These are phyloP conservation scores for Apodemia duryi DNA, from an alignment of 2,888 invertebrate genomes.

Conservation along the genomic window DNA sequence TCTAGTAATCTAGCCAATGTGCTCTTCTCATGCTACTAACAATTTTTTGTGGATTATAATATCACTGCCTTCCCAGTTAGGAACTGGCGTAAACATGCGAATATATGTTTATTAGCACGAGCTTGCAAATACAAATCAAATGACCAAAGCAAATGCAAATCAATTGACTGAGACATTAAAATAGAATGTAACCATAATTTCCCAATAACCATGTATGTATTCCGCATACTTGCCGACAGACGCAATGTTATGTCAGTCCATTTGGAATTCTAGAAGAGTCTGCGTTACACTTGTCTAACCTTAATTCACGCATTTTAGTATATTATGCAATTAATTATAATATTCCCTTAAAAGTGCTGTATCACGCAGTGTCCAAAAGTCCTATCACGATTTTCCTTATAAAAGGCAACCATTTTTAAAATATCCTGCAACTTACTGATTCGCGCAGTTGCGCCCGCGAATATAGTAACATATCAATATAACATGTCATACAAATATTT, in stretches of 20 bases:
- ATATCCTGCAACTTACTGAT: too few relatives aligned
- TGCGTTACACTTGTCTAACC: slow-evolving; percentile 14
- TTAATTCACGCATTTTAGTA: slow-evolving; percentile 6
- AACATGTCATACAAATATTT: too few relatives aligned
- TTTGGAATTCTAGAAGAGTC: slow-evolving; percentile 1
- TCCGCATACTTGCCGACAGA: slow-evolving; percentile 8
- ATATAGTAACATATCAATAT: too few relatives aligned
- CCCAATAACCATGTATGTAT: slow-evolving; percentile 5
- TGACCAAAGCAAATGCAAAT: slow-evolving; percentile 7
- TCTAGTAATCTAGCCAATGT: too few relatives aligned
- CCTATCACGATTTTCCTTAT: neutral
- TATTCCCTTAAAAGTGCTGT: slow-evolving; percentile 2
- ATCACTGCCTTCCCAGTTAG: too few relatives aligned
- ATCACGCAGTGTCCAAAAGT: neutral
- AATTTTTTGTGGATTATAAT: too few relatives aligned
- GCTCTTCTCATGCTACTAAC: too few relatives aligned
- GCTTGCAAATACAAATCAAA: neutral
- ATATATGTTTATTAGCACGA: neutral
- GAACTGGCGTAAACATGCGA: neutral
- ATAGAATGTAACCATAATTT: neutral
- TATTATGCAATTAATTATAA: slow-evolving; percentile 13
- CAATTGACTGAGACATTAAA: neutral
- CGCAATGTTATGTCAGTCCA: slow-evolving; percentile 3
- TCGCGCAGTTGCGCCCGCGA: too few relatives aligned
- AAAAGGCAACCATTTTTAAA: too few relatives aligned